Evolutionary conservation across 1,140 invertebrate genomes (phyloP).

Genomic region (Trichogramma pretiosum): DNA sequence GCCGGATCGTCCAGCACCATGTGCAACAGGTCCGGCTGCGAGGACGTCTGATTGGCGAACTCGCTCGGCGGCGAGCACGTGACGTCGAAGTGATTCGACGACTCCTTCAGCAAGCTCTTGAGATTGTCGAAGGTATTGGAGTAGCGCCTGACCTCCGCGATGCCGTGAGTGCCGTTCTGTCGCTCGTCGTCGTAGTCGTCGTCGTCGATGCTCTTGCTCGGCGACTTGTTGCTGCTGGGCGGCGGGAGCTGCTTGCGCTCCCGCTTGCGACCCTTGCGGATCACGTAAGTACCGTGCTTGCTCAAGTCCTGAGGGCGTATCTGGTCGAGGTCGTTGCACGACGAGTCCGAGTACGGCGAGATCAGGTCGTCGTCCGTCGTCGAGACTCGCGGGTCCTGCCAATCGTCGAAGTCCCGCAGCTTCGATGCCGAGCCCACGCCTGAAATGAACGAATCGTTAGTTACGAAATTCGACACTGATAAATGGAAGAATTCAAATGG

Average conservation of each 20-base stretch:
- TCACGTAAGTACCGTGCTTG: slow-evolving; percentile 63
- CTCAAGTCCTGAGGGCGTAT: slow-evolving; percentile 49
- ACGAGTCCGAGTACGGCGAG: slow-evolving; percentile 59
- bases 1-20: slow-evolving; percentile 53
- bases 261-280: slow-evolving; percentile 54
- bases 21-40: slow-evolving; percentile 54
- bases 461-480: neutral
- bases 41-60: slow-evolving; percentile 37
- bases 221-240: too few relatives aligned
- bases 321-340: slow-evolving; percentile 46
- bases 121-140: slow-evolving; percentile 73
- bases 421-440: slow-evolving; percentile 52
- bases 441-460: slow-evolving; percentile 30
- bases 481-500: slow-evolving; percentile 5
- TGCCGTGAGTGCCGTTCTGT: too few relatives aligned
- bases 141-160: slow-evolving; percentile 58
- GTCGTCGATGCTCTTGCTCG: slow-evolving; percentile 42
- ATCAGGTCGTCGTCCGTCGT: slow-evolving; percentile 57
- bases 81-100: slow-evolving; percentile 42
- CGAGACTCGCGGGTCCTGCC: slow-evolving; percentile 53
- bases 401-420: slow-evolving; percentile 55
- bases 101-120: slow-evolving; percentile 57
- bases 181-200: slow-evolving; percentile 42
- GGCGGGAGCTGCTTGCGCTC: slow-evolving; percentile 46
- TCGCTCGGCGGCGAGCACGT: slow-evolving; percentile 47